A percentile compares a stretch with the other conserved stretches of the same genome.
phyloP scores from a whole-genome alignment of 2,113 vertebrate species.

The Oncorhynchus kisutch region DNA sequence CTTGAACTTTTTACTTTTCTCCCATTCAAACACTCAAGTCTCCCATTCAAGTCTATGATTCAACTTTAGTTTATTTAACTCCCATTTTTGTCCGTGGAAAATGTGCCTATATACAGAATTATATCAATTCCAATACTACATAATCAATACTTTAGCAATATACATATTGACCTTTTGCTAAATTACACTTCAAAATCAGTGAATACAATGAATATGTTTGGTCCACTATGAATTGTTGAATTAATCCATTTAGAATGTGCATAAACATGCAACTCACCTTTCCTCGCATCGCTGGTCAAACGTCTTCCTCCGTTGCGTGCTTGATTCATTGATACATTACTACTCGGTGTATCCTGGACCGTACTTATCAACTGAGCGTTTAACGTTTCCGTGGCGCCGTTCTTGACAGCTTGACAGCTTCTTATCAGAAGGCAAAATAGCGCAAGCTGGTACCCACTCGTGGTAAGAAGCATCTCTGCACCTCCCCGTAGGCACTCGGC shows the following conservation, averaged over 20 bases:
- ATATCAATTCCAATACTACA: background rate
- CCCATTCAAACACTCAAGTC: too few species aligned
- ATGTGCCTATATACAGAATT: background rate
- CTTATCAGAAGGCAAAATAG: constrained; percentile 50
- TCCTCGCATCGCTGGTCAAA: background rate
- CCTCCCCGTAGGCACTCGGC: background rate
- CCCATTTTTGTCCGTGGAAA: background rate
- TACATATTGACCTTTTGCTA: too few species aligned
- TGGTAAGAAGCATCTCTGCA: constrained; percentile 44
- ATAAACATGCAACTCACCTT: constrained; percentile 51
- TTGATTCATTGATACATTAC: constrained; percentile 59
- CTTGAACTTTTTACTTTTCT: too few species aligned
- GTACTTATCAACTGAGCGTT: background rate
- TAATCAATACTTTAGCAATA: background rate
- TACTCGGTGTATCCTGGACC: constrained; percentile 8
- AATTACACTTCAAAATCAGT: too few species aligned
- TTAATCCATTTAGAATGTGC: background rate
- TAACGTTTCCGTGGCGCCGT: constrained; percentile 62
- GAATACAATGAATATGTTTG: too few species aligned
- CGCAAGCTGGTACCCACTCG: constrained; percentile 40
- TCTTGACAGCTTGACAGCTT: constrained; percentile 52
- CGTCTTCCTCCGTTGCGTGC: constrained; percentile 61
- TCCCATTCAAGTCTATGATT: too few species aligned
- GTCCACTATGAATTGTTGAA: background rate
- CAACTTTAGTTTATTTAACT: background rate